phyloP scores from a whole-genome alignment of 2,113 vertebrate genomes.

The Formicarius rufipectus region DNA sequence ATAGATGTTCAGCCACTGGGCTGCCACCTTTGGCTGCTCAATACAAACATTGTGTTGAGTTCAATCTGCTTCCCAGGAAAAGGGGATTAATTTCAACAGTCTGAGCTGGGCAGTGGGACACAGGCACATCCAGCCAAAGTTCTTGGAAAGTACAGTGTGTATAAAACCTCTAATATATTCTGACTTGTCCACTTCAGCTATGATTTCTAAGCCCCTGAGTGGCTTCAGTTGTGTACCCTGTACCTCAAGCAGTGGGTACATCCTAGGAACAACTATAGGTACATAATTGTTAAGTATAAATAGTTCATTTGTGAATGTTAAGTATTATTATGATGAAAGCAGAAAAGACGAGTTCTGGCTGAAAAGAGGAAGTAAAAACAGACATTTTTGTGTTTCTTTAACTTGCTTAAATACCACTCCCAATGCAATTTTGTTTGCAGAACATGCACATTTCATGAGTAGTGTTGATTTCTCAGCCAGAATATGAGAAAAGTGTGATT shows the following conservation, averaged over 20 bases:
- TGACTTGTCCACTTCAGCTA: background rate
- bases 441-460: slow-evolving; percentile 12
- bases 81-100: background rate
- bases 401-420: background rate
- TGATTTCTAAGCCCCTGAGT: background rate
- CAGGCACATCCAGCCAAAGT: background rate
- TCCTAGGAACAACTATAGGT: background rate
- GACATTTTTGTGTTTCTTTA: background rate
- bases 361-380: background rate
- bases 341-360: background rate
- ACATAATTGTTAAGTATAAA: background rate
- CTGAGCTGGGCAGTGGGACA: background rate
- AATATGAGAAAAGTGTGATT: background rate
- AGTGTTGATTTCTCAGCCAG: background rate
- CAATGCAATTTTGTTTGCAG: background rate
- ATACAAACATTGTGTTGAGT: background rate
- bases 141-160: background rate
- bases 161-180: background rate
- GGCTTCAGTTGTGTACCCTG: background rate
- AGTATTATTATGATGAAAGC: background rate
- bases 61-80: background rate
- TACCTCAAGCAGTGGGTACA: background rate
- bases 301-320: background rate
- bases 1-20: background rate
- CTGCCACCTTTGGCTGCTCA: background rate